Evolutionary conservation across 2,113 vertebrate genomes (phyloP), one percentile per base, ranked within the genome.

Genomic region (Lanius ludovicianus): DNA sequence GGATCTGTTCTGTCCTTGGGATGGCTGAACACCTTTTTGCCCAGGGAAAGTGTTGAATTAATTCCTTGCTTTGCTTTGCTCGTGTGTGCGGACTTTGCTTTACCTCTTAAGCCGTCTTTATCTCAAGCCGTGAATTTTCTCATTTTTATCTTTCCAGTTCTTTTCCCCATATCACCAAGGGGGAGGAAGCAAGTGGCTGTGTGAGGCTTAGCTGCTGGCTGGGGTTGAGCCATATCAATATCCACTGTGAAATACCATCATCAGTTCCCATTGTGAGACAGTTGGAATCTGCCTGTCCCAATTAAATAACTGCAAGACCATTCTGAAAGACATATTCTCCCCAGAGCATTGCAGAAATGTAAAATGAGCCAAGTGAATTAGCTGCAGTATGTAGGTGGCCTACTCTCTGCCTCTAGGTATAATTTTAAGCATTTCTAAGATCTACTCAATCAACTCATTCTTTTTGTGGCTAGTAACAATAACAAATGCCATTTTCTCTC

Each of bases 221-320:
- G 68, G 11, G 31, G 5, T 37, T 55, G 56, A 75, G 27, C 18
- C 25, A 24, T 37, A 33, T 35, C 15, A 37, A 68, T 74, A 86
- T 33, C 6, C 25, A 73, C 56, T 46, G 46, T 84, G 53, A 95
- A 92, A 71, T 87, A 78, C 57, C n/a, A 74, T 76, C 81, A 95
- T 84, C 44, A 81, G 25, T 39, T 83, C 44, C 76, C 71, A 37
- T 10, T 83, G 63, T 0, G 1, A 96, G 53, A 75, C 37, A 77
- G 24, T 39, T 83, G 44, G 15, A 84, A 84, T 71, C 42, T 88
- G 37, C 14, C 46, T 84, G 33, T n/a, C 22, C 42, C 79, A 95
- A 80, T 91, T 96, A 94, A 92, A 80, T 90, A 71, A 87, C 56
- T 80, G 64, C 46, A 59, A 69, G 37, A 33, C 30, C 13, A 13